These are phyloP conservation scores for Pitangus sulphuratus DNA, from an alignment of 2,797 vertebrate species.

Conservation along the genomic window DNA sequence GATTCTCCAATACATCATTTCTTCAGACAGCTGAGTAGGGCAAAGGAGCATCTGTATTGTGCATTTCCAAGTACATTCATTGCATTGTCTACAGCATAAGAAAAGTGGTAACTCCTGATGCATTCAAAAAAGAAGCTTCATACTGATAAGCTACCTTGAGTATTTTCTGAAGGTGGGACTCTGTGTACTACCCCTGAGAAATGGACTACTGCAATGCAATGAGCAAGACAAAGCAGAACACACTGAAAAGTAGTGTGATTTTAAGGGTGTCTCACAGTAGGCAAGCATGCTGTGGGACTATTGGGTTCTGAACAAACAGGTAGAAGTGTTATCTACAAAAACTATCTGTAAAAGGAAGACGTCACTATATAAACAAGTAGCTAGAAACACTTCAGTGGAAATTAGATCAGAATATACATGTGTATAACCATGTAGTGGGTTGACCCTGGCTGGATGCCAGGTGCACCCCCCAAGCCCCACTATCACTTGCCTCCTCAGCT, in stretches of 20 bases:
- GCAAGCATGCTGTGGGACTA: not conserved
- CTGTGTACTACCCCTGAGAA: not conserved
- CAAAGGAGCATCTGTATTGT: not conserved
- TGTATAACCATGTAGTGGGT: not conserved
- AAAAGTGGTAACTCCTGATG: not conserved
- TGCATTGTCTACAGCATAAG: not conserved
- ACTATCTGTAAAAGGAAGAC: not conserved
- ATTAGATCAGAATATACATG: not conserved
- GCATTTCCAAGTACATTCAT: not conserved
- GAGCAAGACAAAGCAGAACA: not conserved
- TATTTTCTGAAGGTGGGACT: not conserved
- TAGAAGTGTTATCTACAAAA: not conserved
- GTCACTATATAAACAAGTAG: not conserved
- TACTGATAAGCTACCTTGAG: not conserved
- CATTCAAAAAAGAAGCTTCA: not conserved
- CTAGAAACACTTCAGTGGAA: not conserved
- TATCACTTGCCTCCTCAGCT: not conserved
- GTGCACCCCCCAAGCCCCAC: not conserved
- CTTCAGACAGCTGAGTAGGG: not conserved
- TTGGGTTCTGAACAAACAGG: not conserved
- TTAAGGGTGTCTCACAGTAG: not conserved
- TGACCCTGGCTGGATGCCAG: not conserved
- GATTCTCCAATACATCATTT: not conserved
- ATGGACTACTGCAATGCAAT: not conserved
- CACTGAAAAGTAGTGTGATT: not conserved